Evolutionary conservation across 2,113 vertebrate genomes (phyloP).

Genomic region (Campylomormyrus tamandua): DNA sequence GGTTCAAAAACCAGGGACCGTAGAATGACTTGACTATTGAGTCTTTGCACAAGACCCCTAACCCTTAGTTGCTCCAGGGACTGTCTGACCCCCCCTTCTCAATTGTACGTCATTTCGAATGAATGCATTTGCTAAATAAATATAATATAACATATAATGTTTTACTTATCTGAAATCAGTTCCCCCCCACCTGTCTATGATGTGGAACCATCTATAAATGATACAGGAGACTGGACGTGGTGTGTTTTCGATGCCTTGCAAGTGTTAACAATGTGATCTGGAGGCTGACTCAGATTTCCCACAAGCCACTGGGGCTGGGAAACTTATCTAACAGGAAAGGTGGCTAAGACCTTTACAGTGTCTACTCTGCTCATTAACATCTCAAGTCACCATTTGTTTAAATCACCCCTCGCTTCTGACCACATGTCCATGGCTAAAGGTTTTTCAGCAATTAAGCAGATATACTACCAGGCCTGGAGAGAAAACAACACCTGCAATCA

Average conservation of each 20-base stretch:
- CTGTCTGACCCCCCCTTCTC: too few relatives aligned
- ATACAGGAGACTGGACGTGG: background rate
- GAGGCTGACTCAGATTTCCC: background rate
- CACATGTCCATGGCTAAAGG: background rate
- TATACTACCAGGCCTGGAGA: background rate
- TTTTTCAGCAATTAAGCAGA: background rate
- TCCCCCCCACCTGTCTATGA: background rate
- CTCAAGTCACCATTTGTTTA: background rate
- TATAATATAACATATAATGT: background rate
- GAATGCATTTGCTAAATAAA: background rate
- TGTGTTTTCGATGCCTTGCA: background rate
- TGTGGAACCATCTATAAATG: background rate
- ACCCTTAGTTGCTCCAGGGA: too few relatives aligned
- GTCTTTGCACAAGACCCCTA: background rate
- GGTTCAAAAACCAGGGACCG: background rate
- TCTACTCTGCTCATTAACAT: slow-evolving; percentile 3
- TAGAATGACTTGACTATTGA: background rate
- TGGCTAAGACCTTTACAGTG: background rate
- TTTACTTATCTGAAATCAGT: background rate
- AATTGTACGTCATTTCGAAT: too few relatives aligned
- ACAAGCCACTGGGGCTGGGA: background rate
- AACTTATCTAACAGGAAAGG: background rate
- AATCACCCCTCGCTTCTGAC: background rate
- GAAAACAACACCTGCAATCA: slow-evolving; percentile 3
- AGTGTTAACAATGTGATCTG: background rate